A percentile compares a stretch with the other conserved stretches of the same genome.
These are phyloP conservation scores for Cheilosia vernalis DNA, from an alignment of 2,888 invertebrate species.

Conservation along the genomic window DNA sequence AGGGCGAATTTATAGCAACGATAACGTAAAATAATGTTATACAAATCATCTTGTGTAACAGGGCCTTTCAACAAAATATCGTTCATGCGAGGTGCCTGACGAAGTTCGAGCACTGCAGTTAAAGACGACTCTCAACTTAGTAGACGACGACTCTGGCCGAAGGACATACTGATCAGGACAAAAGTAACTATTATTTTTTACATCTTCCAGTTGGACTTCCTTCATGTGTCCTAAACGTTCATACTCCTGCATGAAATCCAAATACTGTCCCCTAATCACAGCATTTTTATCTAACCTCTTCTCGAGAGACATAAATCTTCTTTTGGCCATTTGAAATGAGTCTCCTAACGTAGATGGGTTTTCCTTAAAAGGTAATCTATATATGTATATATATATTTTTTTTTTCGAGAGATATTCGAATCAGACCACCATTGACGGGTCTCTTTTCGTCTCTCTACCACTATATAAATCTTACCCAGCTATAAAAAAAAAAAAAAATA, in stretches of 20 bases:
- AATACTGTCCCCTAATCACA: background rate
- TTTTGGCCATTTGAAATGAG: background rate
- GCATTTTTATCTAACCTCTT: background rate
- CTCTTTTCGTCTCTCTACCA: no score
- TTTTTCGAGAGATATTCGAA: no score
- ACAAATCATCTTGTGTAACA: slow-evolving; percentile 44
- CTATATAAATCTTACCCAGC: no score
- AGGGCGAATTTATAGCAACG: slow-evolving; percentile 46
- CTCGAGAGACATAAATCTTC: background rate
- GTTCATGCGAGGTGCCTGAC: slow-evolving; percentile 46
- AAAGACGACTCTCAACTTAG: background rate
- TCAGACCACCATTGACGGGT: no score
- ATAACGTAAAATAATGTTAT: slow-evolving; percentile 21
- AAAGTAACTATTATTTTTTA: background rate
- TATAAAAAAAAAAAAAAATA: no score
- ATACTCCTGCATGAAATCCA: background rate
- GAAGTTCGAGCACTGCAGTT: background rate
- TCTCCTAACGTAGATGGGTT: background rate
- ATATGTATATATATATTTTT: no score
- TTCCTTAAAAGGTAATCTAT: background rate
- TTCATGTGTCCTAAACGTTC: background rate
- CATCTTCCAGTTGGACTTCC: background rate
- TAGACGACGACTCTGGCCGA: no score
- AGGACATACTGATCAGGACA: no score
- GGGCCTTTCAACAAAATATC: slow-evolving; percentile 58